These are phyloP conservation scores for Odontocerum albicorne DNA, from an alignment of 2,888 invertebrate species.

Conservation along the genomic window DNA sequence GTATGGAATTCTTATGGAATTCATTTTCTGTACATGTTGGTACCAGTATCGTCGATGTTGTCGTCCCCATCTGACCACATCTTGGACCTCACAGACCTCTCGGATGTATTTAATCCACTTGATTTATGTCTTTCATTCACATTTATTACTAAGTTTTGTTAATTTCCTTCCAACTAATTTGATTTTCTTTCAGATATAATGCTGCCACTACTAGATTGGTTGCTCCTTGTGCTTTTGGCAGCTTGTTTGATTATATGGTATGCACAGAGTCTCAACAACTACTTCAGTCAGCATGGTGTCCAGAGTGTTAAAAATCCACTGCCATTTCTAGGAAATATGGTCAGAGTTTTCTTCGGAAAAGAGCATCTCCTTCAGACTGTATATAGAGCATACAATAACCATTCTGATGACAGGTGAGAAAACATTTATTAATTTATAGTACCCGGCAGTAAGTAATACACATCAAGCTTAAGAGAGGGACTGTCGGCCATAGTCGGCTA, in stretches of 20 bases:
- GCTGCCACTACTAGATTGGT: slow-evolving; percentile 9
- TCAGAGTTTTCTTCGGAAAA: slow-evolving; percentile 27
- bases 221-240: slow-evolving; percentile 1
- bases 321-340: slow-evolving; percentile 37
- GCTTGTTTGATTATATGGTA: slow-evolving; percentile 20
- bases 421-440: too few species aligned
- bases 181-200: slow-evolving; percentile 16
- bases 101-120: neutral
- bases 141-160: too few species aligned
- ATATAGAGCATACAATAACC: slow-evolving; percentile 22
- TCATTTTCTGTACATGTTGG: too few species aligned
- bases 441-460: too few species aligned
- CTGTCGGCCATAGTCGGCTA: too few species aligned
- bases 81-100: too few species aligned
- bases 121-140: too few species aligned
- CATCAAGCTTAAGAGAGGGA: too few species aligned
- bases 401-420: slow-evolving; percentile 30
- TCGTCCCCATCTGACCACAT: too few species aligned
- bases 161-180: too few species aligned
- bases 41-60: too few species aligned
- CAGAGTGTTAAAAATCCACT: slow-evolving; percentile 25
- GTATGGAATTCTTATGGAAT: too few species aligned
- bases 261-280: slow-evolving; percentile 21
- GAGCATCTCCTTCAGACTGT: slow-evolving; percentile 27
- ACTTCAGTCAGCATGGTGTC: slow-evolving; percentile 26